Conservation (phyloP, 2,888 invertebrate genomes). For the Sinopyrophorus schimmeli region DNA sequence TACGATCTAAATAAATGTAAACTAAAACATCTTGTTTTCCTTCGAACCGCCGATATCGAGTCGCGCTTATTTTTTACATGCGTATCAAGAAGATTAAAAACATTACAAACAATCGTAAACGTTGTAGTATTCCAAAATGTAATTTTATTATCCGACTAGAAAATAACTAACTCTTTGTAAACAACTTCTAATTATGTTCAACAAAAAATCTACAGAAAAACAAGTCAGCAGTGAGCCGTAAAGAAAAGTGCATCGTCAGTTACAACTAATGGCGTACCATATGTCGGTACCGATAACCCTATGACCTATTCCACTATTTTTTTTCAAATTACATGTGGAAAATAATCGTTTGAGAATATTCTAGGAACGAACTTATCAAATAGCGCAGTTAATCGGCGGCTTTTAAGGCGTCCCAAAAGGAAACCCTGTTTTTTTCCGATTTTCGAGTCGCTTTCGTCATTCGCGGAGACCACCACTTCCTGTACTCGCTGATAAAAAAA, state of each 20-base stretch:
- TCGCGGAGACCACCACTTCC: no score
- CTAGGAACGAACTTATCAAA: slow-evolving; percentile 24
- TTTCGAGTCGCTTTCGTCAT: no score
- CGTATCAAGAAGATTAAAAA: no score
- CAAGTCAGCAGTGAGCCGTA: slow-evolving; percentile 7
- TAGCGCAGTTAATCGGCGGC: slow-evolving; percentile 15
- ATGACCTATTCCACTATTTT: slow-evolving; percentile 23
- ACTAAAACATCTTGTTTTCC: slow-evolving; percentile 19
- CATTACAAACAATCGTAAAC: no score
- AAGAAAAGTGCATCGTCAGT: slow-evolving; percentile 14
- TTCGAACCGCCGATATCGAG: slow-evolving; percentile 17
- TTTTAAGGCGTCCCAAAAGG: no score
- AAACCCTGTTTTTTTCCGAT: no score
- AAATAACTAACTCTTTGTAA: background rate
- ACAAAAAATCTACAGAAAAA: slow-evolving; percentile 1
- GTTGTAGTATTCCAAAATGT: no score
- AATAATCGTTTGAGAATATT: slow-evolving; percentile 23
- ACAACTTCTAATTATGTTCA: slow-evolving; percentile 10
- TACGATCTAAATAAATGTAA: slow-evolving; percentile 22
- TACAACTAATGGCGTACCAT: slow-evolving; percentile 19
- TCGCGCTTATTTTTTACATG: slow-evolving; percentile 7
- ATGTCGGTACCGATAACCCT: slow-evolving; percentile 22
- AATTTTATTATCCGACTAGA: no score
- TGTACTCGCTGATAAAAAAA: no score
- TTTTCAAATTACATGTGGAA: slow-evolving; percentile 17